These are phyloP conservation scores for Episyrphus balteatus DNA, from an alignment of 1,140 invertebrate species.

Conservation along the genomic window DNA sequence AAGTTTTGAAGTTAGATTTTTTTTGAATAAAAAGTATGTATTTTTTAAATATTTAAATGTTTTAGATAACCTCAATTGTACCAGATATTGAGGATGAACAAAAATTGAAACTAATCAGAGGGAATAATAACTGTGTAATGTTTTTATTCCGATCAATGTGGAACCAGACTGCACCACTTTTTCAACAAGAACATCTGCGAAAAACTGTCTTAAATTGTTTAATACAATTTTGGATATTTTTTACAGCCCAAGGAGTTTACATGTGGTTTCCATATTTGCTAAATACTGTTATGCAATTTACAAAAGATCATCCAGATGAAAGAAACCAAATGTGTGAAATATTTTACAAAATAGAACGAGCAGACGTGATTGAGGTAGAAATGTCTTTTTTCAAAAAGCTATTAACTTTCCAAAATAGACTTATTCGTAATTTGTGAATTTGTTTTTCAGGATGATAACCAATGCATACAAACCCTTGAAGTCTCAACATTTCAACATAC, in stretches of 20 bases:
- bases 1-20: neutral
- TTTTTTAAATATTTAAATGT: neutral
- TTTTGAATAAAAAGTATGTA: neutral
- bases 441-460: neutral
- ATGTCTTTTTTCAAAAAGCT: neutral
- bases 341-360: conserved; percentile 3
- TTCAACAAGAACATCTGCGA: conserved; percentile 34
- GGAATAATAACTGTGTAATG: neutral
- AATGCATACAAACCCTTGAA: conserved; percentile 1
- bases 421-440: neutral
- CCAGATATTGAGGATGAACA: conserved; percentile 3
- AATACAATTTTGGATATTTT: conserved; percentile 41
- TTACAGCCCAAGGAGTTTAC: conserved; percentile 41
- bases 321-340: conserved; percentile 14
- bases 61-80: conserved; percentile 2
- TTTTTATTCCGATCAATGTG: conserved; percentile 24
- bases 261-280: conserved; percentile 44
- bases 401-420: neutral
- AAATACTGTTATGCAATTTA: conserved; percentile 36
- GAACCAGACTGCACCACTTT: conserved; percentile 40
- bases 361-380: neutral
- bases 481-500: conserved; percentile 1
- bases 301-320: conserved; percentile 3
- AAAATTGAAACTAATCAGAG: neutral
- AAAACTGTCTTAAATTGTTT: conserved; percentile 39